Evolutionary conservation across 2,113 vertebrate genomes (phyloP).

Genomic region (Cyanoramphus novaezelandiae): DNA sequence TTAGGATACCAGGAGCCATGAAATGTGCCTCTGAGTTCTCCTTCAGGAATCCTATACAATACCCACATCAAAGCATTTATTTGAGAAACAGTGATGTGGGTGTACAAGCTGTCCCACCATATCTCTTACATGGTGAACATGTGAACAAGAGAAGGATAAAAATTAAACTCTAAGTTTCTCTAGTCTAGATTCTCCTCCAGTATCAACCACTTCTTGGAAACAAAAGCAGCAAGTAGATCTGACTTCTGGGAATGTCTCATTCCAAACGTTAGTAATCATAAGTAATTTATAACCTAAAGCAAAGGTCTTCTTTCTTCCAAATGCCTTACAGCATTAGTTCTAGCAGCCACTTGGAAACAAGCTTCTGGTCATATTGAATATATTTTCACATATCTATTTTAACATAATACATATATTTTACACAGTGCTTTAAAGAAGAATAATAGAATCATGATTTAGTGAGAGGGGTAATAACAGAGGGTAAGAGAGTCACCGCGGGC

Average conservation of each 20-base stretch:
- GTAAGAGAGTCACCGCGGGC: not conserved
- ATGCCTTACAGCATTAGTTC: not conserved
- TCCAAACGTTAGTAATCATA: not conserved
- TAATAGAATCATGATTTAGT: not conserved
- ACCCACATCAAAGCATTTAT: not conserved
- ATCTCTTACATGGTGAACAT: not conserved
- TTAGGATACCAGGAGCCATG: not conserved
- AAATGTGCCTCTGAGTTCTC: not conserved
- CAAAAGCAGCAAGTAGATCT: not conserved
- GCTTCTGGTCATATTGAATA: not conserved
- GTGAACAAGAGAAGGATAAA: not conserved
- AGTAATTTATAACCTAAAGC: not conserved
- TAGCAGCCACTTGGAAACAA: not conserved
- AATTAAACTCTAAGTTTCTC: not conserved
- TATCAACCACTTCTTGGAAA: not conserved
- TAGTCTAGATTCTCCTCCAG: not conserved
- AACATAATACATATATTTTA: not conserved
- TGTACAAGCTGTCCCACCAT: not conserved
- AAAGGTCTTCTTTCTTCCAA: not conserved
- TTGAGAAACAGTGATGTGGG: not conserved
- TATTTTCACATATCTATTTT: not conserved
- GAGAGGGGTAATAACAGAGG: not conserved
- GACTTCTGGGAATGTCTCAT: conserved; percentile 24
- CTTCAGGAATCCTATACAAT: not conserved
- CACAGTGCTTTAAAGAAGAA: not conserved